A percentile compares a stretch with the other conserved stretches of the same genome.
Evolutionary conservation across 2,888 invertebrate genomes (phyloP).

Genomic region (Embidobia sp.): DNA sequence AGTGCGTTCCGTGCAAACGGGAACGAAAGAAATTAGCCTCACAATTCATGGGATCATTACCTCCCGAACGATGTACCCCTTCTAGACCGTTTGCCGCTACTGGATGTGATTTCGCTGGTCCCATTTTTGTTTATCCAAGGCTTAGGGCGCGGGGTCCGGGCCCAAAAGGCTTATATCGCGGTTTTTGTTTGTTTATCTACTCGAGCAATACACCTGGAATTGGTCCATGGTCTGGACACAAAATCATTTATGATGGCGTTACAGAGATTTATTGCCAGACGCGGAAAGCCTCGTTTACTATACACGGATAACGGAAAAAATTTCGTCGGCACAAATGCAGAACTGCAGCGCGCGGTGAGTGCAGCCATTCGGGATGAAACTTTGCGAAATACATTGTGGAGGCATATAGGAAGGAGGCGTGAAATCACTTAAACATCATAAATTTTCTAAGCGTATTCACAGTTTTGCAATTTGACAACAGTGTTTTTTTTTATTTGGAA

Average conservation of each 20-base stretch:
- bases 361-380: not conserved
- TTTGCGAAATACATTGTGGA: no score
- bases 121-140: not conserved
- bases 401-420: no score
- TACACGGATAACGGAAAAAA: constrained; percentile 73
- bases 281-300: constrained; percentile 69
- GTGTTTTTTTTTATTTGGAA: no score
- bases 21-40: not conserved
- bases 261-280: constrained; percentile 70
- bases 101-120: constrained; percentile 1
- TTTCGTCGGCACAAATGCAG: constrained; percentile 69
- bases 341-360: not conserved
- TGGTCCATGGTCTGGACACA: not conserved
- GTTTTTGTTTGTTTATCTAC: constrained; percentile 10
- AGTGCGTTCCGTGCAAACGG: not conserved
- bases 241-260: constrained; percentile 69
- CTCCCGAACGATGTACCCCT: not conserved
- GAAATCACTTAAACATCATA: no score
- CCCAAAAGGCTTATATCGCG: constrained; percentile 3
- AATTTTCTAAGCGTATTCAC: no score
- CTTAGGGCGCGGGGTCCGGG: not conserved
- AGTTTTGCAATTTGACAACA: no score
- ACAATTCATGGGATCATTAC: constrained; percentile 2
- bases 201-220: not conserved
- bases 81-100: not conserved